Conservation (phyloP, 1,140 invertebrate genomes). For the Hypsibius dujardini region DNA sequence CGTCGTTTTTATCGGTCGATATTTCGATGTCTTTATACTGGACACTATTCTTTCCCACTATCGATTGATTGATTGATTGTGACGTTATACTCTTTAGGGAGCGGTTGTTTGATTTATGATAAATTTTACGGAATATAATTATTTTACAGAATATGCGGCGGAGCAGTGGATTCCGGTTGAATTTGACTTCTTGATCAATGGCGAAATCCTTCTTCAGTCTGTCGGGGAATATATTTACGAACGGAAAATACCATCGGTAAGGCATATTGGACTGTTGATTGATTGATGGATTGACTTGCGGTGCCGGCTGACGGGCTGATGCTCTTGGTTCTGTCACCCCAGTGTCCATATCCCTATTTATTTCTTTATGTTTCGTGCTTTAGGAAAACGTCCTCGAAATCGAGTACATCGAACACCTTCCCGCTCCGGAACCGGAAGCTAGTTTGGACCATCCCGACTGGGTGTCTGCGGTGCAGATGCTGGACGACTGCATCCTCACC, state of each 20-base stretch:
- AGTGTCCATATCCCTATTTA: constrained; percentile 28
- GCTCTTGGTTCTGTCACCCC: too few species aligned
- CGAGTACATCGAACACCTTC: constrained; percentile 70
- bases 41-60: constrained; percentile 7
- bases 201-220: constrained; percentile 52
- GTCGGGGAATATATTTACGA: constrained; percentile 35
- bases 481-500: constrained; percentile 62
- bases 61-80: too few species aligned
- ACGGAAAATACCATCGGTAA: constrained; percentile 31
- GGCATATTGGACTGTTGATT: constrained; percentile 19
- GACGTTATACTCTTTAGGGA: too few species aligned
- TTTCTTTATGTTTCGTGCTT: constrained; percentile 26
- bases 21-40: too few species aligned
- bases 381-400: constrained; percentile 52
- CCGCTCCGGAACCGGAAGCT: constrained; percentile 70
- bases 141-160: constrained; percentile 23
- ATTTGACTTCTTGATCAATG: constrained; percentile 71
- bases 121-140: not conserved
- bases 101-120: too few species aligned
- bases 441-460: constrained; percentile 84
- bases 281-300: not conserved
- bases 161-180: constrained; percentile 39
- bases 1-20: too few species aligned
- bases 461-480: constrained; percentile 62
- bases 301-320: too few species aligned